These are phyloP conservation scores for Anolis sagrei DNA, from an alignment of 2,113 vertebrate genomes.

Conservation along the genomic window DNA sequence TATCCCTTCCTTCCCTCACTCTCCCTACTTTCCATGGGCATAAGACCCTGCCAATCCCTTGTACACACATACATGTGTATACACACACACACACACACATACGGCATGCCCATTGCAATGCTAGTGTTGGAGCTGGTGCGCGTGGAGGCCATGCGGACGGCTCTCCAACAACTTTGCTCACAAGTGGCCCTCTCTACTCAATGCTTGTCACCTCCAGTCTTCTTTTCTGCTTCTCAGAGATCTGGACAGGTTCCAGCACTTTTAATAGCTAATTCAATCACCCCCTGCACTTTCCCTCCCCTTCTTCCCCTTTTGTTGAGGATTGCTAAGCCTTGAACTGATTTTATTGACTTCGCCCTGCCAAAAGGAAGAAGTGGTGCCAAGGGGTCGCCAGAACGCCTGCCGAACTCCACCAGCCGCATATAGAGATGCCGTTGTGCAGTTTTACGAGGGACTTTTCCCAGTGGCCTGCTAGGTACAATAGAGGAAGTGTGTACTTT, in stretches of 20 bases:
- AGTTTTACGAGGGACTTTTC: slow-evolving; percentile 38
- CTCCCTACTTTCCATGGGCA: slow-evolving; percentile 57
- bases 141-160: slow-evolving; percentile 52
- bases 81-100: too few relatives aligned
- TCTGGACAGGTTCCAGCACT: slow-evolving; percentile 70
- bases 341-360: slow-evolving; percentile 66
- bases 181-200: slow-evolving; percentile 63
- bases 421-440: slow-evolving; percentile 42
- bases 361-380: slow-evolving; percentile 62
- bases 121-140: slow-evolving; percentile 21
- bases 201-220: slow-evolving; percentile 59
- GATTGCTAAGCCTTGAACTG: slow-evolving; percentile 67
- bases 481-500: slow-evolving; percentile 27
- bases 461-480: slow-evolving; percentile 38
- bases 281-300: slow-evolving; percentile 64
- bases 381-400: slow-evolving; percentile 54
- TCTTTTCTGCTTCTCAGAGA: slow-evolving; percentile 48
- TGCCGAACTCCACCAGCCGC: slow-evolving; percentile 51
- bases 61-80: slow-evolving; percentile 8
- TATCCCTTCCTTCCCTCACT: neutral
- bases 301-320: slow-evolving; percentile 68
- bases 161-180: slow-evolving; percentile 72
- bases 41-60: slow-evolving; percentile 71
- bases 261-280: slow-evolving; percentile 65
- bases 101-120: slow-evolving; percentile 13